Evolutionary conservation across 1,140 invertebrate genomes (phyloP), one percentile per base, ranked within the genome.

Genomic region (Atta texana): DNA sequence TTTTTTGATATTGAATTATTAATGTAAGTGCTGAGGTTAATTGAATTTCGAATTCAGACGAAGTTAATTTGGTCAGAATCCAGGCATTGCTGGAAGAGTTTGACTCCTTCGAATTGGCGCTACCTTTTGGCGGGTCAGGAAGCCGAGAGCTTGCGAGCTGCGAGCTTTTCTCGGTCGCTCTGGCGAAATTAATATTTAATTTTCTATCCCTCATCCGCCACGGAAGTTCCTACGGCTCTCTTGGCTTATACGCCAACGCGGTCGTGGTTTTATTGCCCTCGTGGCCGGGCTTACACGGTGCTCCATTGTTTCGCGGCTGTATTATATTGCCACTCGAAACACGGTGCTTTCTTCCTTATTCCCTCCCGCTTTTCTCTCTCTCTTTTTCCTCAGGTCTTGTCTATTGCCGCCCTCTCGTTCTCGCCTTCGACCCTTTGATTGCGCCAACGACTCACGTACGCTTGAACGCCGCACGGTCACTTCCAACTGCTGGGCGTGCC

Each of bases 111-210:
- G 86, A 85, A 87, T 85, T 59, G 57, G 77, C 21, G 39, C 5
- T 63, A 89, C 64, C 85, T 72, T 86, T 89, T 86, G 84, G 57
- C 68, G 68, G 57, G 77, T 64, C 63, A 91, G 88, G 90, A 75
- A 84, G 72, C 91, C 84, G 84, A 86, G 85, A 72, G 92, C 87
- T 91, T 92, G 89, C 80, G 89, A 89, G 90, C 93, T 91, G 90
- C 88, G 89, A 93, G 91, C 91, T 92, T 91, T 84, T 86, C 89
- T 88, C 90, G 61, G 80, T 80, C 63, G 69, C 31, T 76, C 82
- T 59, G 71, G 85, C 85, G 71, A 91, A 93, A 94, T 94, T 94
- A 94, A 94, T 94, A 94, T 94, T 94, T 94, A 93, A 94, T 94
- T 93, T 94, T 88, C 91, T 89, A 92, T 89, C 92, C 91, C 86